Conservation (phyloP, 1,140 invertebrate genomes). For the Chironomus tepperi region DNA sequence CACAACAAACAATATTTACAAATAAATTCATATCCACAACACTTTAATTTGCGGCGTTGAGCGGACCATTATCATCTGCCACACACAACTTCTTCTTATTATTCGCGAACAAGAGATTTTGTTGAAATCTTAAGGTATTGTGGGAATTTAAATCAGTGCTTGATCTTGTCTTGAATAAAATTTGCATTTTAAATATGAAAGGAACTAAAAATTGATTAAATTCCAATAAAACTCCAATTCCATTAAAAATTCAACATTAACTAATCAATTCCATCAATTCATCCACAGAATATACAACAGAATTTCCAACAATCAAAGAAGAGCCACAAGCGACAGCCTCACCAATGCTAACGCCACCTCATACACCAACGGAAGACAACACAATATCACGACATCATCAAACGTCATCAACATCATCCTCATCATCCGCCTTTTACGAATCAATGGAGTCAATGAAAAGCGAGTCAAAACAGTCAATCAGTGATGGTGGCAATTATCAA, state of each 20-base stretch:
- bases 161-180: too few relatives aligned
- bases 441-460: constrained; percentile 28
- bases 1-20: too few relatives aligned
- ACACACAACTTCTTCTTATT: too few relatives aligned
- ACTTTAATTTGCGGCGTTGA: too few relatives aligned
- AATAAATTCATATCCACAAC: too few relatives aligned
- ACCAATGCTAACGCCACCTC: constrained; percentile 58
- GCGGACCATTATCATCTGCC: too few relatives aligned
- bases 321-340: constrained; percentile 52
- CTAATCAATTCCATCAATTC: neutral
- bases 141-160: too few relatives aligned
- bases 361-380: constrained; percentile 55
- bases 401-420: constrained; percentile 35
- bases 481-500: neutral
- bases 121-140: too few relatives aligned
- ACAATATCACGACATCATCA: constrained; percentile 37
- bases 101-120: too few relatives aligned
- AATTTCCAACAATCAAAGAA: constrained; percentile 48
- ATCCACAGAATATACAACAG: constrained; percentile 40
- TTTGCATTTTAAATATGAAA: too few relatives aligned
- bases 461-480: constrained; percentile 22
- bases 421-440: constrained; percentile 26
- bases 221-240: neutral
- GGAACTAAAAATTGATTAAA: neutral
- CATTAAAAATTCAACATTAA: neutral